These are phyloP conservation scores for Phragmatobia fuliginosa DNA, from an alignment of 2,888 invertebrate species.

Conservation along the genomic window DNA sequence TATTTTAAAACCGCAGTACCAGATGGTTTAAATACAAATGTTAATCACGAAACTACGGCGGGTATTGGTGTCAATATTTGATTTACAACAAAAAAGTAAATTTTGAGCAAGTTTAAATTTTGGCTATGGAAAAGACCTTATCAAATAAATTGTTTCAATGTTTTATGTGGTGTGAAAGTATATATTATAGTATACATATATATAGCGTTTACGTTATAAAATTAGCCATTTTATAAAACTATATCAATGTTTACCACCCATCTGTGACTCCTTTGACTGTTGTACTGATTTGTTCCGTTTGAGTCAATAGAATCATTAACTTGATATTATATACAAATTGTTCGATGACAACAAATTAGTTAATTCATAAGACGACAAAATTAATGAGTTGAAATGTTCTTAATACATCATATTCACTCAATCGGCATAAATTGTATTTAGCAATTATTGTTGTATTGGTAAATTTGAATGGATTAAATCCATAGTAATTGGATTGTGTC, in stretches of 20 bases:
- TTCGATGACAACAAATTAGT: not conserved
- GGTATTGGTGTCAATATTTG: not conserved
- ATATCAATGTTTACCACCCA: slow-evolving; percentile 4
- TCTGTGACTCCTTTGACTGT: slow-evolving; percentile 6
- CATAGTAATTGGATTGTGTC: slow-evolving; percentile 10
- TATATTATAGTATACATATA: not conserved
- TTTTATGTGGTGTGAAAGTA: slow-evolving; percentile 10
- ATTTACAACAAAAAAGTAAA: not conserved
- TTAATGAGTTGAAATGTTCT: not conserved
- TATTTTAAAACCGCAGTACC: not conserved
- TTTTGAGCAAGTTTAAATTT: not conserved
- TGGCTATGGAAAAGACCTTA: slow-evolving; percentile 9
- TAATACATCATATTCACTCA: slow-evolving; percentile 4
- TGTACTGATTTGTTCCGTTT: slow-evolving; percentile 8
- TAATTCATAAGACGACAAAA: not conserved
- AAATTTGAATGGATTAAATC: slow-evolving; percentile 4
- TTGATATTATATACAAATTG: not conserved
- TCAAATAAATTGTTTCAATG: not conserved
- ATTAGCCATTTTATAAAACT: slow-evolving; percentile 2
- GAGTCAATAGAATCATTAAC: slow-evolving; percentile 7
- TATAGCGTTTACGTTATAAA: slow-evolving; percentile 5
- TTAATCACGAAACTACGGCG: not conserved
- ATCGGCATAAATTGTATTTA: slow-evolving; percentile 1
- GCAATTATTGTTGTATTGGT: slow-evolving; percentile 8
- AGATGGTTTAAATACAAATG: not conserved